Base-by-base conservation (phyloP, 2,888 invertebrate genomes). In the Amphipoea oculea region DNA sequence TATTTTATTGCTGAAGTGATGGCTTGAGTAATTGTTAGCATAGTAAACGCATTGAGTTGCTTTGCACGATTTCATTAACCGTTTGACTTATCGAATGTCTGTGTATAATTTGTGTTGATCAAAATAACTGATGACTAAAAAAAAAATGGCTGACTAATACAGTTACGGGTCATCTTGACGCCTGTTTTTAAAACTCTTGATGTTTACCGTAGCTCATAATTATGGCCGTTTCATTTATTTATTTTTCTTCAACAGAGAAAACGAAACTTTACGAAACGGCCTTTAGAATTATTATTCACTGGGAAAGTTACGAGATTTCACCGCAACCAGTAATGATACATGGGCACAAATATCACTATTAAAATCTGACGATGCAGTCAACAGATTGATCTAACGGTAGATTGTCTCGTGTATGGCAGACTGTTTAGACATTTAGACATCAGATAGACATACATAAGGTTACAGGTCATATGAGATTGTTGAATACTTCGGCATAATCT, bases 401-500 rank as follows among this genome's bases (percentile, higher is more conserved):
- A 82, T 86, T 60, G 68, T 62, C 45, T 66, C 29, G 36, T 68
- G 60, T 54, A 40, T 57, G 51, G 63, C 69, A 57, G 20, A 42
- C 42, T 60, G 72, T n/a, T 85, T 48, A 72, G 67, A 65, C 71
- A 72, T 80, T 85, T n/a, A 78, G 85, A 86, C 69, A 86, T 86
- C 84, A 86, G 84, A 83, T 83, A 86, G 76, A 83, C 67, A 69
- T 36, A 83, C 60, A 36, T 66, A 45, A 66, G 85, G 87, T 86
- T 17, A 60, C 0, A 75, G 77, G 87, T 70, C 73, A 63, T 54
- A 67, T 2, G 74, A 75, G 72, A 84, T 84, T 36, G 76, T 68
- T 72, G 76, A 75, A 86, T 86, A 63, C 68, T 45, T 69, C 62
- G 69, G 23, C 54, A 77, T 73, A 85, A 79, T 83, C 79, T 67